Evolutionary conservation across 2,113 vertebrate species (phyloP).

Genomic region (Phoxinus phoxinus): DNA sequence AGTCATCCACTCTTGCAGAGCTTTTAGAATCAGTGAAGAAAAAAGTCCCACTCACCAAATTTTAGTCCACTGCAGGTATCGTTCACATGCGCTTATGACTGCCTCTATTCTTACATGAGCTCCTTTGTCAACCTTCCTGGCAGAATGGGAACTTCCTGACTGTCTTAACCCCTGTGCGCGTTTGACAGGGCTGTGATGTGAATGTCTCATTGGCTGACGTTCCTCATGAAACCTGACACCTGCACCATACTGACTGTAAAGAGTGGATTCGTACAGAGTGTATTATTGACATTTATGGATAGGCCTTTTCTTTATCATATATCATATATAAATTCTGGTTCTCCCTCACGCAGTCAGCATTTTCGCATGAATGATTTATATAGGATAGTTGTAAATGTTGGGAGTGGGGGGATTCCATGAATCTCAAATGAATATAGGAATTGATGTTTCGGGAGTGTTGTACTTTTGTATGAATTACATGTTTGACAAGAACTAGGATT

Average conservation of each 20-base stretch:
- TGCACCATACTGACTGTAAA: conserved; percentile 29
- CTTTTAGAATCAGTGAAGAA: not conserved
- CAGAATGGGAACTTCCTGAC: conserved; percentile 52
- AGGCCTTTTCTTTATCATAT: conserved; percentile 19
- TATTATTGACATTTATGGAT: conserved; percentile 25
- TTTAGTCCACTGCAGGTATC: conserved; percentile 13
- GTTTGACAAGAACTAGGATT: conserved; percentile 29
- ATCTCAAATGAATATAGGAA: conserved; percentile 24
- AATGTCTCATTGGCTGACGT: conserved; percentile 52
- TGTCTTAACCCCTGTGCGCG: conserved; percentile 35
- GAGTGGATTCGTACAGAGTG: not conserved
- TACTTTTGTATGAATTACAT: conserved; percentile 32
- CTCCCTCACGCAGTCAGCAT: conserved; percentile 1
- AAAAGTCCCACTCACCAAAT: conserved; percentile 37
- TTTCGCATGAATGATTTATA: conserved; percentile 30
- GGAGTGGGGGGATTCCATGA: conserved; percentile 12
- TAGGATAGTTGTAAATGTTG: conserved; percentile 16
- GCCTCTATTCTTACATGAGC: conserved; percentile 19
- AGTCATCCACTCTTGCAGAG: not conserved
- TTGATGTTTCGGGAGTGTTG: conserved; percentile 18
- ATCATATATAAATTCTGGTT: not conserved
- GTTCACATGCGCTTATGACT: conserved; percentile 28
- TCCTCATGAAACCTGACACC: conserved; percentile 56
- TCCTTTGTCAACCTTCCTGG: conserved; percentile 47
- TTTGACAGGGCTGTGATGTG: conserved; percentile 52